A percentile compares a stretch with the other conserved stretches of the same genome.
phyloP scores from a whole-genome alignment of 1,140 invertebrate species.

The Drusus annulatus region DNA sequence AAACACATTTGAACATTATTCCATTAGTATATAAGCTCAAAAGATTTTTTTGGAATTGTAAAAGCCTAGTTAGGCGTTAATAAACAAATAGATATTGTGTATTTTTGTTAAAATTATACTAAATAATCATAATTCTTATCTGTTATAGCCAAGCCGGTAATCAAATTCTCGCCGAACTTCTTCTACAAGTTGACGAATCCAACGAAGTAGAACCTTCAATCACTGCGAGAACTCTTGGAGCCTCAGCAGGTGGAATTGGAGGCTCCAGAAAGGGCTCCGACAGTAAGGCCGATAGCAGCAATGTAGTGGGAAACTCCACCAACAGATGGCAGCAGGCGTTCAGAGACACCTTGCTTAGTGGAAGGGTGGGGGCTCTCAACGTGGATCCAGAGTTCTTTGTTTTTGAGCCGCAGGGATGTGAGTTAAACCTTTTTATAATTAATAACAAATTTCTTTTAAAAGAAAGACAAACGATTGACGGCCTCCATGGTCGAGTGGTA shows the following conservation, averaged over 20 bases:
- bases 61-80: no score
- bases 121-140: no score
- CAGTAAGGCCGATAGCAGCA: constrained; percentile 6
- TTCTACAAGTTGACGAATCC: constrained; percentile 65
- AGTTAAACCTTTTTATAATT: constrained; percentile 60
- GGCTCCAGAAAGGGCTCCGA: constrained; percentile 60
- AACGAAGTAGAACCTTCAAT: constrained; percentile 63
- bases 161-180: constrained; percentile 67
- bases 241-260: neutral
- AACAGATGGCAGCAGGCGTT: constrained; percentile 74
- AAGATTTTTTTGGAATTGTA: no score
- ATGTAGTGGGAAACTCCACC: constrained; percentile 57
- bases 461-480: no score
- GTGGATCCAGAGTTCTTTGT: constrained; percentile 85
- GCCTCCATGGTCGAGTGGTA: no score
- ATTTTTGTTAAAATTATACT: no score
- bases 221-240: constrained; percentile 61
- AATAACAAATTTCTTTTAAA: no score
- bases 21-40: no score
- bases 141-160: constrained; percentile 67
- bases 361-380: constrained; percentile 82
- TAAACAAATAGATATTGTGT: no score
- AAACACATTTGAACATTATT: no score
- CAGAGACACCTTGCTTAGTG: constrained; percentile 78
- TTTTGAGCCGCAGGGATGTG: constrained; percentile 77